Conservation (phyloP, 2,797 vertebrate genomes). For the Coranthus polyacanthus region DNA sequence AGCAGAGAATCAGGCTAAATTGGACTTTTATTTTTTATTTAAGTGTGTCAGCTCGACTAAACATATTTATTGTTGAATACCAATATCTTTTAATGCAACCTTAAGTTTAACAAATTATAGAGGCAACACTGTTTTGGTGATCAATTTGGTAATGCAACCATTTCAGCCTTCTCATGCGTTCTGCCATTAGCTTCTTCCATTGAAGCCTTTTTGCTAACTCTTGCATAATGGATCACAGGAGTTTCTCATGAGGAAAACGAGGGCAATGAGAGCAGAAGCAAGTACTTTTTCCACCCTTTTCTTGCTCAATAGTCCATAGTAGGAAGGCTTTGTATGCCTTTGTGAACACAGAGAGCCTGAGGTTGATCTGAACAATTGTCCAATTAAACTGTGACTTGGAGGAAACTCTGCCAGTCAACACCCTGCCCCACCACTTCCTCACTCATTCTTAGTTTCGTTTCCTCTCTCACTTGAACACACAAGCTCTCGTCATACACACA, state of each 20-base stretch:
- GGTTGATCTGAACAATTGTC: slow-evolving; percentile 68
- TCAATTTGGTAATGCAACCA: background rate
- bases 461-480: slow-evolving; percentile 21
- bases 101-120: slow-evolving; percentile 22
- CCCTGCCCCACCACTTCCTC: slow-evolving; percentile 21
- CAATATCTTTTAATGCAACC: slow-evolving; percentile 25
- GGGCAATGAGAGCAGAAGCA: slow-evolving; percentile 28
- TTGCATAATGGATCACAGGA: slow-evolving; percentile 21
- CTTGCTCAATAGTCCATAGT: slow-evolving; percentile 53
- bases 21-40: slow-evolving; percentile 51
- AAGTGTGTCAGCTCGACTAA: slow-evolving; percentile 17
- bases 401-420: slow-evolving; percentile 57
- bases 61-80: background rate
- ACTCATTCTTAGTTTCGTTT: slow-evolving; percentile 38
- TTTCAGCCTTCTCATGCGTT: slow-evolving; percentile 23
- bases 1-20: slow-evolving; percentile 59
- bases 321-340: slow-evolving; percentile 47
- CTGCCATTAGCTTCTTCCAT: background rate
- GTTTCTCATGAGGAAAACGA: slow-evolving; percentile 29
- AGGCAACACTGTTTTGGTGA: slow-evolving; percentile 18
- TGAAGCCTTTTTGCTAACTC: slow-evolving; percentile 9
- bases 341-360: slow-evolving; percentile 52
- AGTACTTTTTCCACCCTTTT: slow-evolving; percentile 50
- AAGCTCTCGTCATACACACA: slow-evolving; percentile 13
- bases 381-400: slow-evolving; percentile 71